Evolutionary conservation across 2,797 vertebrate species (phyloP).

Genomic region (Sebastes cheni): DNA sequence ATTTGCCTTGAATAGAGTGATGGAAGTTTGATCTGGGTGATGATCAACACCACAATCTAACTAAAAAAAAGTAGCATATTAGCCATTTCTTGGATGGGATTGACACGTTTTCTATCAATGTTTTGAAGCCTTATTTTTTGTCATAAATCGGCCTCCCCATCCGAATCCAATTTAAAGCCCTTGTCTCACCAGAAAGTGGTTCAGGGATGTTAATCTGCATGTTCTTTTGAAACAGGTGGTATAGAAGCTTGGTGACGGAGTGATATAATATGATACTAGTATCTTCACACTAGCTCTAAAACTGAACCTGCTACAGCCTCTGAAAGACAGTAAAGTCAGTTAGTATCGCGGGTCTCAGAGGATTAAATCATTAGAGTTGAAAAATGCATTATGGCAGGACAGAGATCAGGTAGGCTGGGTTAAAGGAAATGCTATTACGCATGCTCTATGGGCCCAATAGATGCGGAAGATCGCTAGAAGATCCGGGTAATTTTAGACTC

Average conservation of each 20-base stretch:
- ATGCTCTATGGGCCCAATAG: too few relatives aligned
- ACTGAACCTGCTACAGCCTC: not conserved
- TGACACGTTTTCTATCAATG: not conserved
- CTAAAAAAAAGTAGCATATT: not conserved
- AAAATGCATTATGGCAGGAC: too few relatives aligned
- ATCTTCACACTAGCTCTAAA: not conserved
- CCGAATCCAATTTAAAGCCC: not conserved
- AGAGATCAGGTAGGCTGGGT: too few relatives aligned
- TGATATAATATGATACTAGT: not conserved
- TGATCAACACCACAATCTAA: not conserved
- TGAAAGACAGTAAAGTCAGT: not conserved
- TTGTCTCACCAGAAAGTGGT: not conserved
- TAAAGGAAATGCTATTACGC: too few relatives aligned
- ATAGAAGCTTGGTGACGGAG: not conserved
- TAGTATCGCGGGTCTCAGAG: rapidly evolving
- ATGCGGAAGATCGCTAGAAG: too few relatives aligned
- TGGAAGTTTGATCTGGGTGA: not conserved
- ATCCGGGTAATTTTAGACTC: too few relatives aligned
- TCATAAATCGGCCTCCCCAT: not conserved
- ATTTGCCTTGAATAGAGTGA: not conserved
- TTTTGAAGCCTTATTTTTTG: not conserved
- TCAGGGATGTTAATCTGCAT: not conserved
- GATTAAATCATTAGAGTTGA: too few relatives aligned
- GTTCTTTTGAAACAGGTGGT: not conserved
- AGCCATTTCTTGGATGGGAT: not conserved